phyloP scores from a whole-genome alignment of 2,888 invertebrate species.

The Synergus gifuensis region DNA sequence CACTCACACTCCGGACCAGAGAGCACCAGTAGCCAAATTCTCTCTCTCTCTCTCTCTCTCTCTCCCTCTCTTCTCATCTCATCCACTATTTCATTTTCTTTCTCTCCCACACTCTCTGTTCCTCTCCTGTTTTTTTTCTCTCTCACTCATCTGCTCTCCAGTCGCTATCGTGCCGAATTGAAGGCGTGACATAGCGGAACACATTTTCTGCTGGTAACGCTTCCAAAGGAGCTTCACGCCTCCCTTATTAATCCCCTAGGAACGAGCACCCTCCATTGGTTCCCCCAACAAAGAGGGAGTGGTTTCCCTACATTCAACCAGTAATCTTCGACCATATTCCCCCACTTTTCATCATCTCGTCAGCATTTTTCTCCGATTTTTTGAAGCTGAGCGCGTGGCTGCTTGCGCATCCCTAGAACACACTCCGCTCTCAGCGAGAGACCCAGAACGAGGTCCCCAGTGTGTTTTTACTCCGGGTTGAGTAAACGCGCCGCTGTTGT shows the following conservation, averaged over 20 bases:
- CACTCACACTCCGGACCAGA: not conserved
- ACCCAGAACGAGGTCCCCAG: slow-evolving; percentile 65
- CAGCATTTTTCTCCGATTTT: slow-evolving; percentile 30
- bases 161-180: slow-evolving; percentile 65
- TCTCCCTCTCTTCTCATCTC: slow-evolving; percentile 43
- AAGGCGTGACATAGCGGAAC: slow-evolving; percentile 53
- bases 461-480: slow-evolving; percentile 80
- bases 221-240: slow-evolving; percentile 52
- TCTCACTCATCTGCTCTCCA: slow-evolving; percentile 70
- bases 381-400: slow-evolving; percentile 42
- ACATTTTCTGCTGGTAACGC: slow-evolving; percentile 48
- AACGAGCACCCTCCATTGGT: slow-evolving; percentile 12
- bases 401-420: slow-evolving; percentile 56
- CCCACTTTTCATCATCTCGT: slow-evolving; percentile 40
- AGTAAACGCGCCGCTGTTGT: slow-evolving; percentile 91
- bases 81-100: slow-evolving; percentile 41
- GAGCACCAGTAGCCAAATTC: slow-evolving; percentile 20
- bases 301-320: slow-evolving; percentile 1
- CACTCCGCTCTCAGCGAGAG: slow-evolving; percentile 61
- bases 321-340: not conserved
- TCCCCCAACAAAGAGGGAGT: slow-evolving; percentile 13
- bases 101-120: slow-evolving; percentile 46
- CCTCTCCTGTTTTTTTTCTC: slow-evolving; percentile 43
- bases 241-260: slow-evolving; percentile 37
- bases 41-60: slow-evolving; percentile 39